These are phyloP conservation scores for Neotoxoptera formosana DNA, from an alignment of 1,140 invertebrate species.

Conservation along the genomic window DNA sequence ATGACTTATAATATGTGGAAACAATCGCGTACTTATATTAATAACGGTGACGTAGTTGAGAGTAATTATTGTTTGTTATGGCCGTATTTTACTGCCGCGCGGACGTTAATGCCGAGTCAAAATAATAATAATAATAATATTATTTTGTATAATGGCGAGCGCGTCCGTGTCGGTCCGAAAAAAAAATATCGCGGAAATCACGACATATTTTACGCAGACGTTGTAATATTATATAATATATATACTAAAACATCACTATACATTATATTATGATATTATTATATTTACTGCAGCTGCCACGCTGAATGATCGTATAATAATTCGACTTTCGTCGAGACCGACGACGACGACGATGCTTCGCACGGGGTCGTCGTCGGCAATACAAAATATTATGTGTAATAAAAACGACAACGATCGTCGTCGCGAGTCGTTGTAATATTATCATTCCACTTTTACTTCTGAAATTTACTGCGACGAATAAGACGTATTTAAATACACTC, in stretches of 20 bases:
- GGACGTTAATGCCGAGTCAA: neutral
- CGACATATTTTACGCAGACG: neutral
- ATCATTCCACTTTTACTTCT: neutral
- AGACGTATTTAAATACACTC: neutral
- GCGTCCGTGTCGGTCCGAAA: neutral
- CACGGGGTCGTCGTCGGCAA: neutral
- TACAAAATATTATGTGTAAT: too few relatives aligned
- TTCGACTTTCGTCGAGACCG: conserved; percentile 6
- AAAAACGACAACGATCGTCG: neutral
- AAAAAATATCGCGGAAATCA: conserved; percentile 13
- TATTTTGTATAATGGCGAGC: neutral
- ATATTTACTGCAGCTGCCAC: neutral
- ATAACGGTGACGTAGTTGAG: neutral
- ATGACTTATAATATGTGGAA: too few relatives aligned
- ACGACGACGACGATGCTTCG: neutral
- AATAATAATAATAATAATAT: too few relatives aligned
- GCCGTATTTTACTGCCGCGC: neutral
- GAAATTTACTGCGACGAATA: neutral
- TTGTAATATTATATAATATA: neutral
- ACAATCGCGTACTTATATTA: neutral
- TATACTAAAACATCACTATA: neutral
- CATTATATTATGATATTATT: neutral
- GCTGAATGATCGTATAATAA: neutral
- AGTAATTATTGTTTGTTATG: conserved; percentile 44
- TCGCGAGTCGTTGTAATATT: neutral